A percentile compares a stretch with the other conserved stretches of the same genome.
These are phyloP conservation scores for Montipora foliosa DNA, from an alignment of 64 coral and sea anemone species.

Conservation along the genomic window DNA sequence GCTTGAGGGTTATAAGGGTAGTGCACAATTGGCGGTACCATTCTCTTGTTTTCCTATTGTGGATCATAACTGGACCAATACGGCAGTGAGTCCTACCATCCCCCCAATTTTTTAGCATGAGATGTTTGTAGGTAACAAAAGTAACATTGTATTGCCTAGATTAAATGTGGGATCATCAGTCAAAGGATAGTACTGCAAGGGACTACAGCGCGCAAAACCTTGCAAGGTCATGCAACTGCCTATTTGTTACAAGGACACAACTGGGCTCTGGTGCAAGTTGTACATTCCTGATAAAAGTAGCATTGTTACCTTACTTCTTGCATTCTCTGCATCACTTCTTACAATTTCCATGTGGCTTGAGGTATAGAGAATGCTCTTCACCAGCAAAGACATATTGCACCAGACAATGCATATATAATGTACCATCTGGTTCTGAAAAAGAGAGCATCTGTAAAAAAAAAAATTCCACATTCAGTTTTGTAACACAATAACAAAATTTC, in stretches of 20 bases:
- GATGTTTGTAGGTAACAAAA: constrained; percentile 55
- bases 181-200: constrained; percentile 25
- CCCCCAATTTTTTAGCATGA: constrained; percentile 30
- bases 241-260: constrained; percentile 51
- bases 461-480: background rate
- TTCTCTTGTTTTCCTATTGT: constrained; percentile 48
- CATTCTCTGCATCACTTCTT: constrained; percentile 16
- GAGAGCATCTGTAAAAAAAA: background rate
- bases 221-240: constrained; percentile 39
- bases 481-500: background rate
- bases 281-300: constrained; percentile 37
- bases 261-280: constrained; percentile 52
- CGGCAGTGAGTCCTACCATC: constrained; percentile 40
- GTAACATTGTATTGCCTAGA: constrained; percentile 71
- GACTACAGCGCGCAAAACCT: constrained; percentile 42
- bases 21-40: constrained; percentile 46
- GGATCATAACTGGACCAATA: constrained; percentile 58
- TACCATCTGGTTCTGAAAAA: background rate
- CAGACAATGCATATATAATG: background rate
- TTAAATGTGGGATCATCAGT: constrained; percentile 61
- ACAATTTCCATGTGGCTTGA: background rate
- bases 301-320: constrained; percentile 41
- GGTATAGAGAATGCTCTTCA: background rate
- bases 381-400: background rate
- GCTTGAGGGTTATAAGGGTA: constrained; percentile 21